Evolutionary conservation across 2,113 vertebrate species (phyloP), one percentile per base, ranked within the genome.

Genomic region (Mormyrus iriodes): DNA sequence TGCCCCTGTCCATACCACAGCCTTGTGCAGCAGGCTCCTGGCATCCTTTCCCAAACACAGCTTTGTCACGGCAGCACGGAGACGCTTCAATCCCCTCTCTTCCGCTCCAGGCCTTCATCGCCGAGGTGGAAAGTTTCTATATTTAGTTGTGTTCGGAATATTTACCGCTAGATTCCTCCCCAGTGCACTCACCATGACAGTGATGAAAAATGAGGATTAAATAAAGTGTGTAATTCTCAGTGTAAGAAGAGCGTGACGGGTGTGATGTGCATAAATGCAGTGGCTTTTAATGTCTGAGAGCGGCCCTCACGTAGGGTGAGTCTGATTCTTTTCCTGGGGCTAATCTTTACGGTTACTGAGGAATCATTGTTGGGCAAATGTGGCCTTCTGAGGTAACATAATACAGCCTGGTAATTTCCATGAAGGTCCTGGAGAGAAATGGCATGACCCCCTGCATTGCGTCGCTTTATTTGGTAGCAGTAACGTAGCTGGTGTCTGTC

Each of bases 211-310:
- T 91, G 93, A 95, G 93, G 92, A 95, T 95, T 94, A 94, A 96
- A 96, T 95, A 95, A 95, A 95, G 95, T 96, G 96, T 95, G 95
- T 95, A 95, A 96, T 96, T 94, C 92, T 91, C 93, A 92, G 94
- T 94, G 95, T 95, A 91, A 94, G 93, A 89, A 90, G 90, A 83
- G 92, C 93, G 94, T 93, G 94, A 93, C 91, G 13, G 85, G 94
- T 84, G 82, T 24, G 82, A 79, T 19, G 69, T 76, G 73, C 69
- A 12, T 76, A 39, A 39, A 39, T 44, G 42, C 17, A 3, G 15
- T 1, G 21, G 82, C 82, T 48, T 84, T 84, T 82, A 82, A 44
- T 44, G 48, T 24, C 17, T 21, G 44, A 48, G 82, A 79, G 73
- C 73, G 15, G 15, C 31, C 15, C 73, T 8, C n/a, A 42, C 15